Evolutionary conservation across 1,140 invertebrate genomes (phyloP).

Genomic region (Meloidogyne exigua): DNA sequence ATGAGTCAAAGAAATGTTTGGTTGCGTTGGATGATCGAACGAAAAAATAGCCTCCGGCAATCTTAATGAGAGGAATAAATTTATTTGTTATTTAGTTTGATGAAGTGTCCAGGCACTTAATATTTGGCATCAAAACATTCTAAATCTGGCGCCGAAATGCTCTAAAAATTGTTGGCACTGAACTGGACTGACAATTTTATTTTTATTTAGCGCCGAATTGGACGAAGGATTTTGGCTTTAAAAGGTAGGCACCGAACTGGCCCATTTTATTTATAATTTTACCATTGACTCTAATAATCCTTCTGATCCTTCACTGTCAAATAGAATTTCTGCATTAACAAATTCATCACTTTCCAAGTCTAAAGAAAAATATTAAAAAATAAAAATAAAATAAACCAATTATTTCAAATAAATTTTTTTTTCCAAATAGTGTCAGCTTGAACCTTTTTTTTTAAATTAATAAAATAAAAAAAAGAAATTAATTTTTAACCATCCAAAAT

Average conservation of each 20-base stretch:
- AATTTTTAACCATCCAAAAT: conserved; percentile 29
- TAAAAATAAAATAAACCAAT: conserved; percentile 30
- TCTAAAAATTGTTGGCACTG: too few species aligned
- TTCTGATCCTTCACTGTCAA: conserved; percentile 42
- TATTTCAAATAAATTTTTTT: conserved; percentile 47
- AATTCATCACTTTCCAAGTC: conserved; percentile 26
- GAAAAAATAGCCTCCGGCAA: conserved; percentile 50
- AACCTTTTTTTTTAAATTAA: conserved; percentile 29
- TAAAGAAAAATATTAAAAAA: not conserved
- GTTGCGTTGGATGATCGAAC: conserved; percentile 34
- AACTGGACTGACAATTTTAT: conserved; percentile 9
- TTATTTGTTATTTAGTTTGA: too few species aligned
- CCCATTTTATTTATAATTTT: not conserved
- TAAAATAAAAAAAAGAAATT: not conserved
- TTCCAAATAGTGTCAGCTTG: conserved; percentile 52
- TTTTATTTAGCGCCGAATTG: not conserved
- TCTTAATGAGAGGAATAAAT: conserved; percentile 26
- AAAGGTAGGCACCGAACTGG: not conserved
- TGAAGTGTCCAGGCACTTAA: too few species aligned
- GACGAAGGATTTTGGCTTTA: too few species aligned
- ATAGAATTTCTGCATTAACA: conserved; percentile 31
- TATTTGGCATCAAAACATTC: too few species aligned
- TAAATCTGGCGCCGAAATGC: too few species aligned
- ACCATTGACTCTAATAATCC: conserved; percentile 32
- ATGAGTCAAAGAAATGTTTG: conserved; percentile 35